phyloP scores from a whole-genome alignment of 2,797 vertebrate genomes.

The Gallinago stenura region DNA sequence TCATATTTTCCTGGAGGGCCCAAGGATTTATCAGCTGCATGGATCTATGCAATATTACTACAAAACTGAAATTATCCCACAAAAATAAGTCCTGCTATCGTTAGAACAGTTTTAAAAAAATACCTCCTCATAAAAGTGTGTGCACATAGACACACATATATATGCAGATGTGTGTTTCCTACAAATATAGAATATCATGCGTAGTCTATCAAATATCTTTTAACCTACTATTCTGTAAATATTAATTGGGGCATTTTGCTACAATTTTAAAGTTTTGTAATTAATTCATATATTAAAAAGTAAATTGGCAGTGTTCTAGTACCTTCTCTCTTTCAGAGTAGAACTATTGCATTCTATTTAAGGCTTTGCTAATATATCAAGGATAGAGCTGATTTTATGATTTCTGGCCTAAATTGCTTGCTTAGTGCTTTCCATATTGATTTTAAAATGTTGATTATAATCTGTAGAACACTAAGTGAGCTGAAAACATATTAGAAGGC shows the following conservation, averaged over 20 bases:
- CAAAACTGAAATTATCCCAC: neutral
- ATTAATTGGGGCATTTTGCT: neutral
- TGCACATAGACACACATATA: neutral
- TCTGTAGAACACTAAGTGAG: neutral
- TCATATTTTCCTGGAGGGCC: constrained; percentile 60
- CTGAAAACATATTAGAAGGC: neutral
- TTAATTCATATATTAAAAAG: neutral
- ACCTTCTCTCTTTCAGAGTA: neutral
- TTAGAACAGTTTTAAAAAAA: neutral
- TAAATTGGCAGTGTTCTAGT: neutral
- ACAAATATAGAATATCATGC: neutral
- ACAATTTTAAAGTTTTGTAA: neutral
- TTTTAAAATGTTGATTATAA: neutral
- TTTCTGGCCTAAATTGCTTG: neutral
- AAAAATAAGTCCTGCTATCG: neutral
- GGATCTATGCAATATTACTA: constrained; percentile 3
- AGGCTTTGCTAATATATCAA: neutral
- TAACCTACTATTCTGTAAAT: neutral
- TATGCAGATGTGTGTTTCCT: neutral
- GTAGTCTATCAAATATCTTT: neutral
- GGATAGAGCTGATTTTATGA: neutral
- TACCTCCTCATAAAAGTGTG: neutral
- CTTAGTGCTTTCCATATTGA: neutral
- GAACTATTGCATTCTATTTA: neutral
- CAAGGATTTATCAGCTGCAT: constrained; percentile 51